These are phyloP conservation scores for Zele albiditarsus DNA, from an alignment of 2,888 invertebrate genomes.

Conservation along the genomic window DNA sequence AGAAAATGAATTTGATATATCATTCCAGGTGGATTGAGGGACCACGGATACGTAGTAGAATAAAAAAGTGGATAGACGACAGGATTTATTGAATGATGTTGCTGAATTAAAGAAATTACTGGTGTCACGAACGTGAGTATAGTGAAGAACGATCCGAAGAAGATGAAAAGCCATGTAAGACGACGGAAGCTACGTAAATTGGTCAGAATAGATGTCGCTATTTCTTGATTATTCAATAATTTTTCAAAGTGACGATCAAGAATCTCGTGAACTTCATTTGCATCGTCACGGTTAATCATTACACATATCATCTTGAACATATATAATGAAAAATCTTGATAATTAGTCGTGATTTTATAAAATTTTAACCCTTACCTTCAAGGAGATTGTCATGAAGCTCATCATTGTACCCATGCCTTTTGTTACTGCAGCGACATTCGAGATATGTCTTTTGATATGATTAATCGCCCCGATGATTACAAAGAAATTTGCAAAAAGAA, in stretches of 20 bases:
- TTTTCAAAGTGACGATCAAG: conserved; percentile 34
- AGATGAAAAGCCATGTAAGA: conserved; percentile 2
- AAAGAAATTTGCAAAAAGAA: background rate
- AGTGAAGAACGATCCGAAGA: background rate
- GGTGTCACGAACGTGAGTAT: conserved; percentile 7
- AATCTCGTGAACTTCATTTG: conserved; percentile 29
- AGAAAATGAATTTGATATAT: conserved; percentile 48
- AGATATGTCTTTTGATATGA: no score
- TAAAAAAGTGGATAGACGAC: conserved; percentile 40
- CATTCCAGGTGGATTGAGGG: background rate
- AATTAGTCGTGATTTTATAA: no score
- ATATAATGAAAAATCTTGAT: no score
- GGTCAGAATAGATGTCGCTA: background rate
- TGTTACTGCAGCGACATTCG: background rate
- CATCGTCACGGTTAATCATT: conserved; percentile 30
- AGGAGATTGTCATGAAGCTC: conserved; percentile 9
- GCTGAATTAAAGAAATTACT: conserved; percentile 32
- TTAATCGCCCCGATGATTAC: no score
- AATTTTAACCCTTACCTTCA: background rate
- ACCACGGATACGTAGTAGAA: conserved; percentile 51
- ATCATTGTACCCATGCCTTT: conserved; percentile 1
- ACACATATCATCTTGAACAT: conserved; percentile 9
- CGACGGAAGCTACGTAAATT: conserved; percentile 18
- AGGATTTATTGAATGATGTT: conserved; percentile 21
- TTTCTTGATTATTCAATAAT: conserved; percentile 10